These are phyloP conservation scores for Upupa epops DNA, from an alignment of 2,113 vertebrate species.

Conservation along the genomic window DNA sequence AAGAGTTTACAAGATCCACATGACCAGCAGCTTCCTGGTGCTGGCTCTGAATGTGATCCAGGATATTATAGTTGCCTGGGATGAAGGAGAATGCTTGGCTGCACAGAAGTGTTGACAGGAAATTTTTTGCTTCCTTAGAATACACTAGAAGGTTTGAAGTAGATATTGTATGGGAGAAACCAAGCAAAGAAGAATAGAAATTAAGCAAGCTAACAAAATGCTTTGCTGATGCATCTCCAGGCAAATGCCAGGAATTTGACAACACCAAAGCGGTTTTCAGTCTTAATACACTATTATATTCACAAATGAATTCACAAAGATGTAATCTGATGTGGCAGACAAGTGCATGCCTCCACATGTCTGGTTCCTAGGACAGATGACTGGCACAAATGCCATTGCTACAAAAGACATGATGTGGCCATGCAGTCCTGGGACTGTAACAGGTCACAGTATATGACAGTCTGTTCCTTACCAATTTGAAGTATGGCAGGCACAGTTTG, in stretches of 20 bases:
- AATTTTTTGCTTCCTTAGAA: neutral
- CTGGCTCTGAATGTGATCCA: neutral
- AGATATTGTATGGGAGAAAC: neutral
- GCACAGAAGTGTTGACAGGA: neutral
- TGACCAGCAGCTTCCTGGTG: neutral
- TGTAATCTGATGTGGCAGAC: neutral
- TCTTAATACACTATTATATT: neutral
- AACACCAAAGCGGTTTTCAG: neutral
- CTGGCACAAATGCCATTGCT: neutral
- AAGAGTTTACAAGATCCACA: neutral
- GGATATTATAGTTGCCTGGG: neutral
- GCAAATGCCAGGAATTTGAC: neutral
- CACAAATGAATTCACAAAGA: neutral
- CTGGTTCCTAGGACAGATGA: neutral
- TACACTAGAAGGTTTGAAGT: neutral
- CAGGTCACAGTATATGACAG: neutral
- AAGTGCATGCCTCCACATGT: rapidly evolving
- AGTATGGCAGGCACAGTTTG: neutral
- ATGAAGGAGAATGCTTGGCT: neutral
- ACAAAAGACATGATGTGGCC: neutral
- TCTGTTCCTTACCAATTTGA: neutral
- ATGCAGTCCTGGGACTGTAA: neutral
- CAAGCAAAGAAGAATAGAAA: neutral
- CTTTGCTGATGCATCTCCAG: neutral
- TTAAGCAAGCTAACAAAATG: neutral